Conservation (phyloP, 2,888 invertebrate genomes). For the Choreutis nemorana region DNA sequence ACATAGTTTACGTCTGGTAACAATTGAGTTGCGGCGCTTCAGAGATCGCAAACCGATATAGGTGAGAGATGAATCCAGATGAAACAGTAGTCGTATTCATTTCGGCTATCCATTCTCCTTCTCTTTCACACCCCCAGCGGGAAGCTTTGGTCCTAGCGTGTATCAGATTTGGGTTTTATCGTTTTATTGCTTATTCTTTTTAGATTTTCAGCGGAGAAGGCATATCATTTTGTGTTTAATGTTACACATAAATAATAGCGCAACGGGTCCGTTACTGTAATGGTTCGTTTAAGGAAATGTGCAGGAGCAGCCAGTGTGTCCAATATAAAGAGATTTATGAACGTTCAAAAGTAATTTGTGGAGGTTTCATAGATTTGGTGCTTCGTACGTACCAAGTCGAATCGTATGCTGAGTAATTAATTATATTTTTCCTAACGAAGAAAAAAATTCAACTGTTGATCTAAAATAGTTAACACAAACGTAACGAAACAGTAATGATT, state of each 20-base stretch:
- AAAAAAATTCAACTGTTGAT: no score
- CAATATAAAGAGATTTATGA: no score
- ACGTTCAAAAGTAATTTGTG: no score
- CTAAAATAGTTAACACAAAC: no score
- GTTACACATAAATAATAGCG: slow-evolving; percentile 56
- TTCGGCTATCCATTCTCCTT: slow-evolving; percentile 51
- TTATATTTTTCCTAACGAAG: no score
- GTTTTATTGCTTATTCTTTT: slow-evolving; percentile 68
- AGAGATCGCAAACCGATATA: slow-evolving; percentile 59
- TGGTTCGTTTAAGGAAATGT: slow-evolving; percentile 50
- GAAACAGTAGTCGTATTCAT: slow-evolving; percentile 66
- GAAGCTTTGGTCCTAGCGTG: slow-evolving; percentile 59
- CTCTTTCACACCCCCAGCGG: slow-evolving; percentile 52
- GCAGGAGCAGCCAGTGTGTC: slow-evolving; percentile 48
- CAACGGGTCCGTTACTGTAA: slow-evolving; percentile 54
- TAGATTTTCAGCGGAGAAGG: slow-evolving; percentile 65
- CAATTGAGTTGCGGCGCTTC: slow-evolving; percentile 56
- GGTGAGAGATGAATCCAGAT: slow-evolving; percentile 68
- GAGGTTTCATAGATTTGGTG: no score
- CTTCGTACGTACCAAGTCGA: no score
- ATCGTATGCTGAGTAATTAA: no score
- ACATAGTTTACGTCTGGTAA: slow-evolving; percentile 43
- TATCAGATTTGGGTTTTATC: slow-evolving; percentile 68
- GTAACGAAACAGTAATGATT: no score
- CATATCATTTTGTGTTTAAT: slow-evolving; percentile 67